These are phyloP conservation scores for Anarhynchus alexandrinus DNA, from an alignment of 2,113 vertebrate species.

Conservation along the genomic window DNA sequence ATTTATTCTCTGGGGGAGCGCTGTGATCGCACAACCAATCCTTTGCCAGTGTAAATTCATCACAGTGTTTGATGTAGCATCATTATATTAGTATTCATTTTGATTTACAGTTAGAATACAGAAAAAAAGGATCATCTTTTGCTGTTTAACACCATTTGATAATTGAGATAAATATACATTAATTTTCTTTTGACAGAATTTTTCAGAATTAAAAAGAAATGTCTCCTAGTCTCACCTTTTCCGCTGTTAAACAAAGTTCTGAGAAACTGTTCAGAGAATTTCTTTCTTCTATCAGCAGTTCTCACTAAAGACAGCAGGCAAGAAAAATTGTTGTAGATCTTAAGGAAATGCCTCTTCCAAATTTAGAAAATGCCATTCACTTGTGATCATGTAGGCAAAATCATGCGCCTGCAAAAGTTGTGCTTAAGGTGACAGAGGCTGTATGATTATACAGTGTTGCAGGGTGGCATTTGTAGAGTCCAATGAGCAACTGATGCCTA, in stretches of 20 bases:
- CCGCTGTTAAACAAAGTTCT: not conserved
- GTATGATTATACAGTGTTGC: not conserved
- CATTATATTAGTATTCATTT: constrained; percentile 19
- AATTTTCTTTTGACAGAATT: not conserved
- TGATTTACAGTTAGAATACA: not conserved
- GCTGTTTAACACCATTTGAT: not conserved
- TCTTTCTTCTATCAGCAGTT: not conserved
- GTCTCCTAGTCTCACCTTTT: not conserved
- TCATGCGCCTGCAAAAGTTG: not conserved
- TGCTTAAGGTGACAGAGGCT: not conserved
- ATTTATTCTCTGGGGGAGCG: constrained; percentile 69
- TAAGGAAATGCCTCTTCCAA: not conserved
- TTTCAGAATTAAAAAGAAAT: not conserved
- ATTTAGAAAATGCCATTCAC: not conserved
- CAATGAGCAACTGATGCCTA: not conserved
- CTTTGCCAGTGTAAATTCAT: constrained; percentile 51
- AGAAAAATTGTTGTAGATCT: not conserved
- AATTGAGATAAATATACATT: not conserved
- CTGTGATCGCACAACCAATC: constrained; percentile 16
- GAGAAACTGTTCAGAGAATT: not conserved
- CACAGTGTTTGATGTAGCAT: constrained; percentile 42
- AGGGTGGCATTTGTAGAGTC: not conserved
- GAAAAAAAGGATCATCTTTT: not conserved
- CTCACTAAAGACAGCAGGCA: not conserved
- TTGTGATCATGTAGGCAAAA: not conserved